Percentiles rank a stretch among this genome's conserved stretches.
phyloP scores from a whole-genome alignment of 1,140 invertebrate genomes.

The Pogonognathellus flavescens region DNA sequence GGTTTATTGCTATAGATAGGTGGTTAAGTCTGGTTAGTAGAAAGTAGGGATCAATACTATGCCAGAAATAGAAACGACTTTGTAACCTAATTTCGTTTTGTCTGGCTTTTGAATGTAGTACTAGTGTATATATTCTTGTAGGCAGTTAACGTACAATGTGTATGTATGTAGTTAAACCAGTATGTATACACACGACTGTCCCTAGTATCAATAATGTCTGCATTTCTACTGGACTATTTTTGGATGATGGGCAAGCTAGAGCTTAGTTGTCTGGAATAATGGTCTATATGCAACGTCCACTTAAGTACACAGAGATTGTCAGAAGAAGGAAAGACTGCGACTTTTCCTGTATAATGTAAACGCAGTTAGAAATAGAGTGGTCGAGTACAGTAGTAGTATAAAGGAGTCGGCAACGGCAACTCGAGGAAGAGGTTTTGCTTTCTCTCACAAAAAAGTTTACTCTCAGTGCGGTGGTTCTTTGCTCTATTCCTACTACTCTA shows the following conservation, averaged over 20 bases:
- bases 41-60: conserved; percentile 52
- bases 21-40: no score
- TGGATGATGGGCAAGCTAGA: conserved; percentile 21
- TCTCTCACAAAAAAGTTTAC: no score
- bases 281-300: not conserved
- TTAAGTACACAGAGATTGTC: conserved; percentile 15
- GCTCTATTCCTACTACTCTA: no score
- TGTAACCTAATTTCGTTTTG: conserved; percentile 61
- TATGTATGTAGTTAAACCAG: no score
- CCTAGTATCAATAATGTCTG: conserved; percentile 2
- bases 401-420: no score
- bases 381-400: not conserved
- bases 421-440: no score
- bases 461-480: no score
- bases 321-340: conserved; percentile 29
- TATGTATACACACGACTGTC: no score
- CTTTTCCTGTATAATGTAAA: conserved; percentile 20
- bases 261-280: not conserved
- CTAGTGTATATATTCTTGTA: conserved; percentile 8
- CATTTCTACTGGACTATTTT: conserved; percentile 26
- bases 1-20: no score
- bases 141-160: not conserved
- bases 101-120: conserved; percentile 14
- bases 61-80: conserved; percentile 62
- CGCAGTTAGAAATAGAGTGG: not conserved